Conservation (phyloP, 2,888 invertebrate genomes). For the Parnassius orleans region DNA sequence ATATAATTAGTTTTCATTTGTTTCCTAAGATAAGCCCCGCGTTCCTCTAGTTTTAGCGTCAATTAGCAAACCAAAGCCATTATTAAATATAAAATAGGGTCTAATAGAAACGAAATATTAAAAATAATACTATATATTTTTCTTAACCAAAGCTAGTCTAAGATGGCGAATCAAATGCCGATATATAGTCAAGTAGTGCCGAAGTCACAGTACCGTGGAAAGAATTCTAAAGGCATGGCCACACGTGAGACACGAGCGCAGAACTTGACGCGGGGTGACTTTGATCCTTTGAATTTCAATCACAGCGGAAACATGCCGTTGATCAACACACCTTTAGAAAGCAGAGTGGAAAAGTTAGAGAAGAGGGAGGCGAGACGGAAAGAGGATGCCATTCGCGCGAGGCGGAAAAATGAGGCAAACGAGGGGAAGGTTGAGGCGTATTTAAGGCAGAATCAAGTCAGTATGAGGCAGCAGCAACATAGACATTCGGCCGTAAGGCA, state of each 20-base stretch:
- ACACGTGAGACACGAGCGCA: constrained; percentile 41
- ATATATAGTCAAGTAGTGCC: constrained; percentile 77
- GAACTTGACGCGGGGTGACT: constrained; percentile 64
- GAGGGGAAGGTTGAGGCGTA: constrained; percentile 76
- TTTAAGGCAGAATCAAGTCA: constrained; percentile 72
- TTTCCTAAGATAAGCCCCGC: constrained; percentile 35
- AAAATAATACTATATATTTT: constrained; percentile 39
- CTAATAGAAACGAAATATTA: constrained; percentile 36
- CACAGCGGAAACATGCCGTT: constrained; percentile 70
- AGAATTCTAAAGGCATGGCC: constrained; percentile 44
- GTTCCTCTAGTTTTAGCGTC: constrained; percentile 71
- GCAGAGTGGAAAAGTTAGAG: constrained; percentile 51
- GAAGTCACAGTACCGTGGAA: constrained; percentile 63
- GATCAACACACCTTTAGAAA: constrained; percentile 48
- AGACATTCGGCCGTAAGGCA: constrained; percentile 72
- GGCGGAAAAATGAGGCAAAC: constrained; percentile 50
- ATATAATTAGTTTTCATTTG: constrained; percentile 37
- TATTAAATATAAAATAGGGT: constrained; percentile 32
- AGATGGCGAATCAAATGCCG: constrained; percentile 73
- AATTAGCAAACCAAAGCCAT: constrained; percentile 67
- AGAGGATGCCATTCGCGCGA: constrained; percentile 48
- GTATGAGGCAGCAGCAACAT: constrained; percentile 73
- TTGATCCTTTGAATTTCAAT: constrained; percentile 85
- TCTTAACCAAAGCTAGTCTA: constrained; percentile 67
- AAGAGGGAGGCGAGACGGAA: constrained; percentile 50